Percentiles rank a stretch among this genome's conserved stretches.
Evolutionary conservation across 2,888 invertebrate species (phyloP).

Genomic region (Isotomurus palustris): DNA sequence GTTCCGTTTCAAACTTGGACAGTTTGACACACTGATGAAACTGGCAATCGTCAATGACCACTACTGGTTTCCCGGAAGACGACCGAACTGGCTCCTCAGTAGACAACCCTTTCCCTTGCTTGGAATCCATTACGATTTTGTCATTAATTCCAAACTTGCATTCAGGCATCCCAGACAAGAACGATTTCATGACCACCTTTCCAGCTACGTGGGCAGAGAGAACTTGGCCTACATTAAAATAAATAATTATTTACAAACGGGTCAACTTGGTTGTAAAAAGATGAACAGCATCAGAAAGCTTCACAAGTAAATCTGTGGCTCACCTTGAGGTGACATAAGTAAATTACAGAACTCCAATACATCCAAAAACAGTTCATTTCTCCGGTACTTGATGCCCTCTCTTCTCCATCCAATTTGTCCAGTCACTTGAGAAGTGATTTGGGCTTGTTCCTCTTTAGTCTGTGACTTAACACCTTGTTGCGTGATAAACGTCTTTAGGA

Average conservation of each 20-base stretch:
- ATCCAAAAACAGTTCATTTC: constrained; percentile 97
- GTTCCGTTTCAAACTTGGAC: constrained; percentile 99
- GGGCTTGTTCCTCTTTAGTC: constrained; percentile 98
- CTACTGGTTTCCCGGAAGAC: constrained; percentile 86
- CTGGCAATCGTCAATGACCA: constrained; percentile 99
- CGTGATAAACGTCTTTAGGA: constrained; percentile 97
- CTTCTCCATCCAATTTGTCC: constrained; percentile 99
- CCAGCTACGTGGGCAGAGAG: constrained; percentile 98
- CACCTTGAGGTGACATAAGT: constrained; percentile 98
- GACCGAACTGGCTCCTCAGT: constrained; percentile 69
- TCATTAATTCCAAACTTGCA: constrained; percentile 69
- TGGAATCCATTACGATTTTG: constrained; percentile 88
- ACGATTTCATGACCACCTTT: constrained; percentile 99
- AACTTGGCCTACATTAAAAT: constrained; percentile 73
- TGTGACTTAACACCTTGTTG: constrained; percentile 99
- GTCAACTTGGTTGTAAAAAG: not conserved
- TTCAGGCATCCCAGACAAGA: constrained; percentile 99
- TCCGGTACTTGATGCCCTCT: constrained; percentile 97
- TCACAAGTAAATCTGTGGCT: not conserved
- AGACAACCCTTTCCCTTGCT: constrained; percentile 65
- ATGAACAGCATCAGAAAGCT: not conserved
- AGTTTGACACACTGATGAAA: constrained; percentile 99
- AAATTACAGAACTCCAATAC: constrained; percentile 98
- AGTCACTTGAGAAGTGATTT: constrained; percentile 97
- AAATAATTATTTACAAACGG: not conserved